Evolutionary conservation across 2,888 invertebrate species (phyloP).

Genomic region (Hecatera dysodea): DNA sequence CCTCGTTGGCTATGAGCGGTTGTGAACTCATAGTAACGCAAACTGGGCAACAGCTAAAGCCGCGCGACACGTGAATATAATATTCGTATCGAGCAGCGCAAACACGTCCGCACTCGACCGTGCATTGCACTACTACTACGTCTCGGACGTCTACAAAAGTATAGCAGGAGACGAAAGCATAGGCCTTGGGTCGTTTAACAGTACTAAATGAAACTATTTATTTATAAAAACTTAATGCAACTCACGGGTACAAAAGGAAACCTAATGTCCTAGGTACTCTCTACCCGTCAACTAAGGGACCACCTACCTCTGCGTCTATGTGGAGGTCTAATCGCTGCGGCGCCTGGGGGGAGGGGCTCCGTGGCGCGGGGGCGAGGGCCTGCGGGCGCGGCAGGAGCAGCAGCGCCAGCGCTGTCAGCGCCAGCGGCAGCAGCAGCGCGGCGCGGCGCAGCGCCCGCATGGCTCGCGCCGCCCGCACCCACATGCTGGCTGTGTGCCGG

Average conservation of each 20-base stretch:
- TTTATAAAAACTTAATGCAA: too few relatives aligned
- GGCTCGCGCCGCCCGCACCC: constrained; percentile 84
- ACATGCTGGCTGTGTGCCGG: constrained; percentile 72
- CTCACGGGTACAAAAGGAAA: too few relatives aligned
- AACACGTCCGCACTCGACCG: too few relatives aligned
- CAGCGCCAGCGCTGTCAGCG: constrained; percentile 88
- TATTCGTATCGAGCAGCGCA: too few relatives aligned
- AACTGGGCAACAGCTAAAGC: too few relatives aligned
- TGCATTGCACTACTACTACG: too few relatives aligned
- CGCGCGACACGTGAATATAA: too few relatives aligned
- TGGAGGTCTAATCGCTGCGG: constrained; percentile 71
- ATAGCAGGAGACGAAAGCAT: background rate
- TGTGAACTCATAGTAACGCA: too few relatives aligned
- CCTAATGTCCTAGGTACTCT: background rate
- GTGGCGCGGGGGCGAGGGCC: constrained; percentile 72
- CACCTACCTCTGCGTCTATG: constrained; percentile 48
- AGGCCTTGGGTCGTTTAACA: too few relatives aligned
- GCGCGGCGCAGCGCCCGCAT: constrained; percentile 85
- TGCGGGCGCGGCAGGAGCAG: constrained; percentile 87
- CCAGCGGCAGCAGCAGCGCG: constrained; percentile 88
- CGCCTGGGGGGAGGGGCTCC: constrained; percentile 67
- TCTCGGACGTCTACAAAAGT: too few relatives aligned
- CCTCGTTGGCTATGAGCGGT: too few relatives aligned
- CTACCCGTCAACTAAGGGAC: too few relatives aligned
- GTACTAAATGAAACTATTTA: constrained; percentile 51